A percentile compares a stretch with the other conserved stretches of the same genome.
phyloP scores from a whole-genome alignment of 2,113 vertebrate species.

The Poecile atricapillus region DNA sequence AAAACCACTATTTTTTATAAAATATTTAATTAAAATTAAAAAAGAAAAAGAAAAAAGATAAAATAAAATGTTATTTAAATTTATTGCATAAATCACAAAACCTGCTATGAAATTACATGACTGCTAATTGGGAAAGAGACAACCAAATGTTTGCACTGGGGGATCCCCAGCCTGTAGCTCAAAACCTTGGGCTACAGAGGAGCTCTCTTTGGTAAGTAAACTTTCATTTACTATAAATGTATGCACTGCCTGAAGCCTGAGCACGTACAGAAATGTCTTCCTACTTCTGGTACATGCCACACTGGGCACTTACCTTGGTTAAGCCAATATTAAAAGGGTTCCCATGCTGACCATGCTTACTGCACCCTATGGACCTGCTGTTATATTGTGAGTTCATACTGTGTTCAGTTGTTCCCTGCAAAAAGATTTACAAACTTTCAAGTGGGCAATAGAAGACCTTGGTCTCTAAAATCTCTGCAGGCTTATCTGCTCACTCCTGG shows the following conservation, averaged over 20 bases:
- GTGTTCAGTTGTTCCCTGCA: background rate
- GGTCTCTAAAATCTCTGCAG: background rate
- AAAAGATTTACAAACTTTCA: background rate
- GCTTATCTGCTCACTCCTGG: background rate
- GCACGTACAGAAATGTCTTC: background rate
- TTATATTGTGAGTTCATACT: background rate
- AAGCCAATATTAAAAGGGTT: background rate
- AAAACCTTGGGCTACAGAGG: background rate
- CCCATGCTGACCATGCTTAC: accelerated
- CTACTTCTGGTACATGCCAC: background rate
- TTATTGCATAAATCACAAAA: background rate
- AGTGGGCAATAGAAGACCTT: background rate
- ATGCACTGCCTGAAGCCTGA: background rate
- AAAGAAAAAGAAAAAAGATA: background rate
- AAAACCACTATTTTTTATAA: background rate
- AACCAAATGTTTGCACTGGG: background rate
- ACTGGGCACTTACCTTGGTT: background rate
- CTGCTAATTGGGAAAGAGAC: background rate
- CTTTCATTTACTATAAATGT: background rate
- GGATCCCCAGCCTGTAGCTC: background rate
- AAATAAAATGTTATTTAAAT: background rate
- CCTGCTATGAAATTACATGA: background rate
- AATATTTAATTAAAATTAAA: background rate
- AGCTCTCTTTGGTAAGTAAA: background rate
- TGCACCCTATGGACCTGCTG: background rate